Base-by-base conservation (phyloP, 2,797 vertebrate genomes). In the Acropternis orthonyx region DNA sequence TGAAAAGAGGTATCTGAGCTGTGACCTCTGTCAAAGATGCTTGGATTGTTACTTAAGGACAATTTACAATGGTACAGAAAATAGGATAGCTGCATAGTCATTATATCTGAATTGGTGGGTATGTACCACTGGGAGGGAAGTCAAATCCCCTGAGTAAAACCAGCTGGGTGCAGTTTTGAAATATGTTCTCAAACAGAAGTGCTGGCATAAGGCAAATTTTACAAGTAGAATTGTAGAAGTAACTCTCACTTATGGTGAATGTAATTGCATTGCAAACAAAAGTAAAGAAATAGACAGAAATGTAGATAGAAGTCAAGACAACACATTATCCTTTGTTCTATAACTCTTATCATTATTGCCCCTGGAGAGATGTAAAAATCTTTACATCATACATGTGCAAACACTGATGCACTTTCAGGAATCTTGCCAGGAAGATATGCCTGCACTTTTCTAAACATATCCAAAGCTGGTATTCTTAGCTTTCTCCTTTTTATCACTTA, bases 181-280 rank as follows among this genome's bases (percentile, higher is more conserved):
- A 73, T 69, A 52, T 69, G 55, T 48, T 73, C 67, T 92, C 72
- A 84, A 76, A 73, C 67, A 93, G 74, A 94, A 94, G 11, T 88
- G 86, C 44, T 93, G 81, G 39, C 74, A 69, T 86, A 92, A 91
- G 80, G 80, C 41, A 84, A 91, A 91, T 93, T 86, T 93, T 88
- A 66, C 55, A 73, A 92, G 63, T 48, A 79, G 54, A 93, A 72
- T 51, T 62, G 54, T 15, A 54, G 54, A 10, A 81, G 43, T 86
- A 92, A 48, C 46, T 75, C 44, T 81, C 34, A 52, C 32, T 84
- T 15, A 14, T 24, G 17, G 27, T 58, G 9, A 82, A 75, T 36
- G 41, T 44, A 76, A 73, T 55, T 36, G 68, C n/a, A 76, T 85
- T 54, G 32, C 5, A 84, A 81, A 92, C 6, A 79, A 48, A 58